Percentiles rank a stretch among this genome's conserved stretches.
phyloP scores from a whole-genome alignment of 2,113 vertebrate species.

The Hypomesus transpacificus region DNA sequence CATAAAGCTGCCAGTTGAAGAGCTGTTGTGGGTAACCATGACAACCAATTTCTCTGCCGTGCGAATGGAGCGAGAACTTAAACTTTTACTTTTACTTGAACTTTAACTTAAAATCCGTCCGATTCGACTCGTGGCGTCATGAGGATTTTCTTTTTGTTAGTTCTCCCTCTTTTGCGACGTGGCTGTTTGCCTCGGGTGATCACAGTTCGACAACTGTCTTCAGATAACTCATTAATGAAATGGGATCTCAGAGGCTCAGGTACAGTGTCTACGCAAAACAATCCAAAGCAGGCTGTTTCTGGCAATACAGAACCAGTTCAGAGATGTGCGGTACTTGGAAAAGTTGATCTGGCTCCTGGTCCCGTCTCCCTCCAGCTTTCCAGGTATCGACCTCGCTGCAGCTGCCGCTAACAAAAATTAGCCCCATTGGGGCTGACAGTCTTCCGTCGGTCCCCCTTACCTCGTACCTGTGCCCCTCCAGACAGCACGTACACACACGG shows the following conservation, averaged over 20 bases:
- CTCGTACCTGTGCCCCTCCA: slow-evolving; percentile 1
- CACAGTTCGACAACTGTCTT: not conserved
- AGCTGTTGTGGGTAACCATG: slow-evolving; percentile 83
- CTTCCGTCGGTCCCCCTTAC: not conserved
- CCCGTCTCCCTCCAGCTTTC: slow-evolving; percentile 26
- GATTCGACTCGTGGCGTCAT: not conserved
- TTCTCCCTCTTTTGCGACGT: not conserved
- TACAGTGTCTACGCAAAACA: too few relatives aligned
- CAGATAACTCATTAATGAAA: too few relatives aligned
- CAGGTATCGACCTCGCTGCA: slow-evolving; percentile 52
- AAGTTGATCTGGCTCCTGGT: not conserved
- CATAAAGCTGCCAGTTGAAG: slow-evolving; percentile 86
- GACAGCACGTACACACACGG: not conserved
- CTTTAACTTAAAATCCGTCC: not conserved
- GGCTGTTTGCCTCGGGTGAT: not conserved
- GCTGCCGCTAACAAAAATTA: slow-evolving; percentile 19
- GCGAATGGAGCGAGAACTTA: slow-evolving; percentile 16
- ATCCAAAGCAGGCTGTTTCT: too few relatives aligned
- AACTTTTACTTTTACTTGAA: too few relatives aligned
- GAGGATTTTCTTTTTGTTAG: not conserved
- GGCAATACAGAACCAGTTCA: too few relatives aligned
- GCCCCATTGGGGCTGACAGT: slow-evolving; percentile 14
- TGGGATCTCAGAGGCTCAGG: too few relatives aligned
- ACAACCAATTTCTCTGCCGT: slow-evolving; percentile 60
- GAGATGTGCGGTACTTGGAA: too few relatives aligned